phyloP scores from a whole-genome alignment of 2,113 vertebrate species.

The Solenodon paradoxus region DNA sequence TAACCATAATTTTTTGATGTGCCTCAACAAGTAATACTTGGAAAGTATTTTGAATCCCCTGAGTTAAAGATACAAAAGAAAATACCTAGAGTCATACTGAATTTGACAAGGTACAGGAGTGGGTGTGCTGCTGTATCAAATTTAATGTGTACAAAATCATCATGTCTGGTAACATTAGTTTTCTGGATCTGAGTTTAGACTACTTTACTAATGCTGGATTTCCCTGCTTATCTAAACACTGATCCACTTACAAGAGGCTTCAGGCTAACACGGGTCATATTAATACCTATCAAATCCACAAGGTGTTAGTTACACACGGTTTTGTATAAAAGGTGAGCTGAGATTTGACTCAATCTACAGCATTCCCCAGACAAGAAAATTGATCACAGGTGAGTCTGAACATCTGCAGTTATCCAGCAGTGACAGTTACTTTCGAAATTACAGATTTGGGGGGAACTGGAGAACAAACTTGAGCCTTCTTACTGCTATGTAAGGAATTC shows the following conservation, averaged over 20 bases:
- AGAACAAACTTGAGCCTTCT: neutral
- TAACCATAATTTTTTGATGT: neutral
- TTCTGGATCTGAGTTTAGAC: slow-evolving; percentile 59
- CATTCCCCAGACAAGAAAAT: slow-evolving; percentile 44
- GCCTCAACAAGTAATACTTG: neutral
- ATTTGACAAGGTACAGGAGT: slow-evolving; percentile 63
- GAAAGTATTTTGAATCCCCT: slow-evolving; percentile 9
- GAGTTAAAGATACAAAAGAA: slow-evolving; percentile 48
- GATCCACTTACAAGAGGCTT: slow-evolving; percentile 78
- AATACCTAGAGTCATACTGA: slow-evolving; percentile 54
- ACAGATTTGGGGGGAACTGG: neutral
- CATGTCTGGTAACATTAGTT: slow-evolving; percentile 43
- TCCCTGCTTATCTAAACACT: slow-evolving; percentile 80
- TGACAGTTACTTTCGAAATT: slow-evolving; percentile 28
- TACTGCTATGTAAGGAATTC: neutral
- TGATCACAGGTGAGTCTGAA: slow-evolving; percentile 76
- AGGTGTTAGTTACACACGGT: slow-evolving; percentile 76
- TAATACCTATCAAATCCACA: slow-evolving; percentile 82
- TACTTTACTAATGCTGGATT: slow-evolving; percentile 75
- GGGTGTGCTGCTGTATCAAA: slow-evolving; percentile 49
- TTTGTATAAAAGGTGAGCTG: slow-evolving; percentile 83
- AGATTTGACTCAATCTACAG: slow-evolving; percentile 55
- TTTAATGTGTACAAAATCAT: slow-evolving; percentile 56
- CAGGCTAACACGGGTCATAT: slow-evolving; percentile 62
- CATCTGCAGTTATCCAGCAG: neutral